A percentile compares a stretch with the other conserved stretches of the same genome.
These are phyloP conservation scores for Phlogophora meticulosa DNA, from an alignment of 2,888 invertebrate species.

Conservation along the genomic window DNA sequence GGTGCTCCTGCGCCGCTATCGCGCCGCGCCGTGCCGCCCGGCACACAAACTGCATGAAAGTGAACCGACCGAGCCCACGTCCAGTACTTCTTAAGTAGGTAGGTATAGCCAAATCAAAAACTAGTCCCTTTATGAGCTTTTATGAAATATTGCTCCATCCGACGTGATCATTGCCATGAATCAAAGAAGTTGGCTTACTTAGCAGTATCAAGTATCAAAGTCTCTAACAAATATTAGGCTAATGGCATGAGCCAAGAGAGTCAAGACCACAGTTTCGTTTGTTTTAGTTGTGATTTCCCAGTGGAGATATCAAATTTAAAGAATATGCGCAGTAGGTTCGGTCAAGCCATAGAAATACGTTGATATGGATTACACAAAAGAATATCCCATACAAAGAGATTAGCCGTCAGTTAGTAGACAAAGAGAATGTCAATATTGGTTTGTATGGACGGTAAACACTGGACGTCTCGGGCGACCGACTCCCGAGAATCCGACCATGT, in stretches of 20 bases:
- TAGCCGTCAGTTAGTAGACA: slow-evolving; percentile 85
- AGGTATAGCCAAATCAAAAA: slow-evolving; percentile 63
- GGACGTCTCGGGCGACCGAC: slow-evolving; percentile 76
- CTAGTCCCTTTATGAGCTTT: slow-evolving; percentile 65
- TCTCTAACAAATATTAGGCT: slow-evolving; percentile 42
- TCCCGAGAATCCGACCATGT: slow-evolving; percentile 82
- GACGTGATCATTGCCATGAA: slow-evolving; percentile 29
- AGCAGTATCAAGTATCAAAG: slow-evolving; percentile 37
- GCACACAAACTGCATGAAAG: slow-evolving; percentile 83
- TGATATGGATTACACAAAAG: slow-evolving; percentile 77
- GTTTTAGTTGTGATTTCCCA: slow-evolving; percentile 16
- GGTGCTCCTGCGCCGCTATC: slow-evolving; percentile 43
- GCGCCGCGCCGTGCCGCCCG: slow-evolving; percentile 49
- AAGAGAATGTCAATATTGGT: slow-evolving; percentile 89
- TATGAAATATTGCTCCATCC: slow-evolving; percentile 56
- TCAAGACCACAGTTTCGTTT: slow-evolving; percentile 12
- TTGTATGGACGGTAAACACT: slow-evolving; percentile 84
- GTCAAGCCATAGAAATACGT: slow-evolving; percentile 64
- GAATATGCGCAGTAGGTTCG: slow-evolving; percentile 19
- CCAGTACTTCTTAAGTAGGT: slow-evolving; percentile 53
- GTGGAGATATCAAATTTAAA: slow-evolving; percentile 15
- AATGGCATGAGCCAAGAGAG: slow-evolving; percentile 4
- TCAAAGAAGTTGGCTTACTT: slow-evolving; percentile 33
- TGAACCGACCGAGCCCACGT: slow-evolving; percentile 76
- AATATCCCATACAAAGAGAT: slow-evolving; percentile 84